A percentile compares a stretch with the other conserved stretches of the same genome.
phyloP scores from a whole-genome alignment of 2,797 vertebrate species.

The Brotula barbata region DNA sequence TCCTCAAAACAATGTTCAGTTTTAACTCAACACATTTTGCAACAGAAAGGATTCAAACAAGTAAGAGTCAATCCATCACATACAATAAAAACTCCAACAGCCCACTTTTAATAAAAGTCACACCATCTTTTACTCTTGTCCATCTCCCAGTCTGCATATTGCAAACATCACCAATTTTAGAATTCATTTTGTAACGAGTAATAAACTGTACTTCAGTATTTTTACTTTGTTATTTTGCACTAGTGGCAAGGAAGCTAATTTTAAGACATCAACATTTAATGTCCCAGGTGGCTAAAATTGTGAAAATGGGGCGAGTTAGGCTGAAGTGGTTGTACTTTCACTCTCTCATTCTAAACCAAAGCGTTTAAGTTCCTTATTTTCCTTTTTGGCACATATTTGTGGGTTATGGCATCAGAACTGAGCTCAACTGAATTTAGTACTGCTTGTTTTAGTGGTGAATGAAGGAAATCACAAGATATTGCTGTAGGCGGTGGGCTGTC shows the following conservation, averaged over 20 bases:
- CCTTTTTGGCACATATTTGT: constrained; percentile 26
- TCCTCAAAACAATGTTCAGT: too few species aligned
- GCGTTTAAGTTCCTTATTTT: constrained; percentile 10
- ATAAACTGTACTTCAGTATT: too few species aligned
- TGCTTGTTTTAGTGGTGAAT: constrained; percentile 47
- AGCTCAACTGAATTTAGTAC: constrained; percentile 57
- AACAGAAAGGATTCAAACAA: too few species aligned
- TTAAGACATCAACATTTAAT: constrained; percentile 52
- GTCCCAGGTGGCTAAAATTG: constrained; percentile 50
- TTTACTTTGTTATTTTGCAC: too few species aligned
- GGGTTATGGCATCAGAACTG: constrained; percentile 43
- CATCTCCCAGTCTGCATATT: too few species aligned
- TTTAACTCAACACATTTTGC: too few species aligned
- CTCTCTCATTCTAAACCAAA: constrained; percentile 33
- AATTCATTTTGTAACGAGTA: too few species aligned
- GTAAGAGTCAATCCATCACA: too few species aligned
- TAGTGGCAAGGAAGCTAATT: constrained; percentile 33
- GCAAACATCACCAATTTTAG: too few species aligned
- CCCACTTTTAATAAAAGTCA: too few species aligned
- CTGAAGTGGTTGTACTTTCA: constrained; percentile 52
- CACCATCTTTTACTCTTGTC: too few species aligned
- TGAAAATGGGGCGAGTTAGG: constrained; percentile 40
- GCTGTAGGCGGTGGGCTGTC: constrained; percentile 57
- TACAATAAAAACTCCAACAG: too few species aligned
- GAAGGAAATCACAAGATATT: constrained; percentile 37